Evolutionary conservation across 2,888 invertebrate genomes (phyloP).

Genomic region (Mesochorus sp.): DNA sequence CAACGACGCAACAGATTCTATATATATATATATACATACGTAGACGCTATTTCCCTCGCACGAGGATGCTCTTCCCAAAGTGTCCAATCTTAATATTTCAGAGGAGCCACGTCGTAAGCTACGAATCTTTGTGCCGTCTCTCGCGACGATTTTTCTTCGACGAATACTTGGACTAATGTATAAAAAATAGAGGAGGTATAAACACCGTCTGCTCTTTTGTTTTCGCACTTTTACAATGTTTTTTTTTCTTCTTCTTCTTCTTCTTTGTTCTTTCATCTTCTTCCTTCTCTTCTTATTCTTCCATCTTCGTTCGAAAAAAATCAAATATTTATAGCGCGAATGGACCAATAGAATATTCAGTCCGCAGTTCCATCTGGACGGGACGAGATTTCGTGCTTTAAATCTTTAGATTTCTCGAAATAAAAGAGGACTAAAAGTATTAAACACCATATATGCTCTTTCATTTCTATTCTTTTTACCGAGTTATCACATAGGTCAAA

Average conservation of each 20-base stretch:
- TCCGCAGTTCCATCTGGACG: too few species aligned
- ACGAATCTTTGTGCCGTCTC: constrained; percentile 38
- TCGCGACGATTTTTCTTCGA: constrained; percentile 14
- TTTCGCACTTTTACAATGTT: neutral
- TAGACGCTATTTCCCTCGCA: constrained; percentile 35
- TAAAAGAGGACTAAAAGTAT: too few species aligned
- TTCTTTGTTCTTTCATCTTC: neutral
- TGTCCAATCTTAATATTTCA: constrained; percentile 58
- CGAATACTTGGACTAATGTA: neutral
- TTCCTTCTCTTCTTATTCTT: neutral
- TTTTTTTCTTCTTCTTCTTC: too few species aligned
- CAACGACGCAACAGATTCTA: neutral
- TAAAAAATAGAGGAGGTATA: neutral
- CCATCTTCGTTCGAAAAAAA: too few species aligned
- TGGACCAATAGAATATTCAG: too few species aligned
- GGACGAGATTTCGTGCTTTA: too few species aligned
- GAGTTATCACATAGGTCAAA: too few species aligned
- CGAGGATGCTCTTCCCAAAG: constrained; percentile 39
- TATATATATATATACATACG: constrained; percentile 18
- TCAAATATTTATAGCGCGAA: too few species aligned
- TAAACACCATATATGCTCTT: too few species aligned
- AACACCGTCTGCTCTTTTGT: neutral
- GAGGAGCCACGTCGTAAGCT: constrained; percentile 45
- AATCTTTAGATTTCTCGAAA: too few species aligned
- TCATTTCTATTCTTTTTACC: too few species aligned